Evolutionary conservation across 1,140 invertebrate genomes (phyloP).

Genomic region (Callitettix versicolor): DNA sequence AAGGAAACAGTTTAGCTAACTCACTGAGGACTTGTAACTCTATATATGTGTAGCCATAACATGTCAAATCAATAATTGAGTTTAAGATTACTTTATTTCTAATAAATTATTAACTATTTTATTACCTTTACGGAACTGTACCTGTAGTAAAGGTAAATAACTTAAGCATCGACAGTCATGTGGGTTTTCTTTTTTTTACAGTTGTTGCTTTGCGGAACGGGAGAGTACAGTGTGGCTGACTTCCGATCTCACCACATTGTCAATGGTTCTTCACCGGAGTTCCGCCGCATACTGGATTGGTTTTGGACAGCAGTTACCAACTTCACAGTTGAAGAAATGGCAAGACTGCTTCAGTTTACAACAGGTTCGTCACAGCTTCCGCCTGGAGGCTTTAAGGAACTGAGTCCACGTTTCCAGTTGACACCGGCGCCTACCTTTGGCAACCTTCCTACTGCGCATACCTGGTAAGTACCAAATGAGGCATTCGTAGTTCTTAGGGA

Average conservation of each 20-base stretch:
- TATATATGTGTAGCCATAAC: too few relatives aligned
- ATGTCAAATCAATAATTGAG: too few relatives aligned
- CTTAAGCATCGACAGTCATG: too few relatives aligned
- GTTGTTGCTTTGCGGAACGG: slow-evolving; percentile 83
- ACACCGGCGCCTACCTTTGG: slow-evolving; percentile 80
- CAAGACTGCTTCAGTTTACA: slow-evolving; percentile 85
- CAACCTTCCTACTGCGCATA: slow-evolving; percentile 85
- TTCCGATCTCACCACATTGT: slow-evolving; percentile 79
- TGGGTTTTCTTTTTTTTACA: too few relatives aligned
- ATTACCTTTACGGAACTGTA: too few relatives aligned
- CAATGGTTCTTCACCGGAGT: slow-evolving; percentile 71
- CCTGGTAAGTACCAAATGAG: slow-evolving; percentile 61
- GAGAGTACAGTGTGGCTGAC: slow-evolving; percentile 84
- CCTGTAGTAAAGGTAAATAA: too few relatives aligned
- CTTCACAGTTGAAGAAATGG: slow-evolving; percentile 89
- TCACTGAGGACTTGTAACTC: too few relatives aligned
- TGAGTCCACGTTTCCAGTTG: slow-evolving; percentile 85
- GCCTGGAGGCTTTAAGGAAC: slow-evolving; percentile 75
- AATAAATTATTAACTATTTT: too few relatives aligned
- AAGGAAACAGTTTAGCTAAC: too few relatives aligned
- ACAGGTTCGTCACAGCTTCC: slow-evolving; percentile 87
- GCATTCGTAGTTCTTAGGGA: too few relatives aligned
- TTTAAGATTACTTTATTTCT: too few relatives aligned
- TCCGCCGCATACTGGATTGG: slow-evolving; percentile 77
- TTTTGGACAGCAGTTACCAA: slow-evolving; percentile 89